Percentiles rank a stretch among this genome's conserved stretches.
phyloP scores from a whole-genome alignment of 2,113 vertebrate species.

The Athene cunicularia region DNA sequence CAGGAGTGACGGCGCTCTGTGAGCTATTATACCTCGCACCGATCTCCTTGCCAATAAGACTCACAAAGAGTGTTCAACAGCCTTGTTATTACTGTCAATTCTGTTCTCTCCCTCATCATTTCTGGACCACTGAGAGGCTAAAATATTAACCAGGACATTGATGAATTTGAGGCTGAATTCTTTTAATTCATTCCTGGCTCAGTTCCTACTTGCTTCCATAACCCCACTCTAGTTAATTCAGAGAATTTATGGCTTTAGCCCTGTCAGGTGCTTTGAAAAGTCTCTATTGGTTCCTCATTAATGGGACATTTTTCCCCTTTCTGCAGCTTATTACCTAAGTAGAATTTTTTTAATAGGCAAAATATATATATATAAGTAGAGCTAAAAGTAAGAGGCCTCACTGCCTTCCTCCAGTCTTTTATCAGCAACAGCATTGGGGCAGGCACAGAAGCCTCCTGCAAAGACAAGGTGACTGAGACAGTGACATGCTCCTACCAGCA shows the following conservation, averaged over 20 bases:
- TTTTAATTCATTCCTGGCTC: constrained; percentile 48
- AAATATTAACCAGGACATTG: constrained; percentile 46
- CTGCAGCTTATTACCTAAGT: neutral
- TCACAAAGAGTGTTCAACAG: neutral
- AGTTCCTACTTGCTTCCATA: neutral
- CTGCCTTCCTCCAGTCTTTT: neutral
- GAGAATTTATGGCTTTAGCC: constrained; percentile 37
- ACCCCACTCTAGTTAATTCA: constrained; percentile 36
- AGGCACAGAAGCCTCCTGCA: neutral
- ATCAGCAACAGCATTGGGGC: neutral
- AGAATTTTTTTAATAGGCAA: neutral
- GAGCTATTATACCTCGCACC: neutral
- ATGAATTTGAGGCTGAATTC: constrained; percentile 54
- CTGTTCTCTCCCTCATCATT: constrained; percentile 10
- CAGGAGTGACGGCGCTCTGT: fast-evolving
- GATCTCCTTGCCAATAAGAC: neutral
- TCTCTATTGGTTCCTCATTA: constrained; percentile 43
- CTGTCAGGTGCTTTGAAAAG: constrained; percentile 39
- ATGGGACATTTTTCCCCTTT: constrained; percentile 30
- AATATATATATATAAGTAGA: neutral
- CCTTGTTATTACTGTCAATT: neutral
- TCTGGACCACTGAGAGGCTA: neutral
- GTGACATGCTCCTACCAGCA: neutral
- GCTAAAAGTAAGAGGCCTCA: neutral
- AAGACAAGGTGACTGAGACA: neutral